Base-by-base conservation (phyloP, 2,888 invertebrate species). In the Cecidostiba fungosa region DNA sequence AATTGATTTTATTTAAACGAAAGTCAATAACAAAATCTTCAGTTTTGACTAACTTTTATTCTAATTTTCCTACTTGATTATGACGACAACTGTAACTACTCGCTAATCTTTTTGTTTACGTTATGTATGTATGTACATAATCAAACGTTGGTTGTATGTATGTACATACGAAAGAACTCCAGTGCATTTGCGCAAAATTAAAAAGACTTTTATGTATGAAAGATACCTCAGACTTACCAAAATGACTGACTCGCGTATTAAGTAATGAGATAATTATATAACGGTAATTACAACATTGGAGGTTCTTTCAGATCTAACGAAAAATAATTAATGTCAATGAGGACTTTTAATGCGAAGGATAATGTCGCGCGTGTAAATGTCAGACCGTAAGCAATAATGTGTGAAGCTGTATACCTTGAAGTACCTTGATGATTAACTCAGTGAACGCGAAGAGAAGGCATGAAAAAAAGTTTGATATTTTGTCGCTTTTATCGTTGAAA, bases 401-500 rank as follows among this genome's bases (percentile, higher is more conserved):
- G 66, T 79, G 36, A 66, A 43, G 14, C 39, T 62, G 47, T 73
- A 59, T 29, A 73, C 36, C 66, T 50, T 76, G 47, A 76, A 81
- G 81, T 85, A 85, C 85, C 77, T 81, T 81, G 26, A 72, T 77
- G 19, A 72, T 23, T 79, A 78, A 73, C 29, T 32, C 36, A 23
- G 62, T 26, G 77, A 66, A 74, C n/a, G 2, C 54, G 32, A 50
- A 14, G 23, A 66, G 43, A 50, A 72, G 62, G 19, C 10, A n/a
- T 43, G n/a, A 62, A 36, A 66, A 12, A 43, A 62, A 62, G 59
- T 76, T 62, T 73, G 23, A 74, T 82, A 78, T 82, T 77, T 85
- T 73, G 82, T 82, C 73, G 82, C 85, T 85, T 85, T 85, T 73
- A 82, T 73, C 82, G 82, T 82, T 82, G 66, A 73, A 78, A 59